Percentiles rank a stretch among this genome's conserved stretches.
Evolutionary conservation across 2,797 vertebrate genomes (phyloP).

Genomic region (Tinamus major): DNA sequence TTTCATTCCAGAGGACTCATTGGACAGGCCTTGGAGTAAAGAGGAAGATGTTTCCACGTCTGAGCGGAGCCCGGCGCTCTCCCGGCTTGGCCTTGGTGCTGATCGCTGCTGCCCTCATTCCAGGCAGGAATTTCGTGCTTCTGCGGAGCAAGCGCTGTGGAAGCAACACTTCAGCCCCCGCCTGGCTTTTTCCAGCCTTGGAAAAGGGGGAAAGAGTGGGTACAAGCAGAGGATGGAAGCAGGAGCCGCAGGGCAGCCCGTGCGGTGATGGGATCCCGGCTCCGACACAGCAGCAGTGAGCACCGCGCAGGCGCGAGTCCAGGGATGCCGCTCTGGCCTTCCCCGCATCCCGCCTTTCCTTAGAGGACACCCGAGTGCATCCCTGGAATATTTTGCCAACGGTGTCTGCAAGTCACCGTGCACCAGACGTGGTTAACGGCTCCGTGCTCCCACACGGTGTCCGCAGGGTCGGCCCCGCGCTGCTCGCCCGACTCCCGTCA

Average conservation of each 20-base stretch:
- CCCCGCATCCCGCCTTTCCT: neutral
- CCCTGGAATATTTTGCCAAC: no score
- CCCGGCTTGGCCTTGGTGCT: neutral
- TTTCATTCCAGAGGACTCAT: neutral
- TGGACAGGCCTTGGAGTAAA: neutral
- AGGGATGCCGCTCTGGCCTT: neutral
- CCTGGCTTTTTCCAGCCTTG: neutral
- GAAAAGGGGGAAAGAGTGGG: neutral
- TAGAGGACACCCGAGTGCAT: neutral
- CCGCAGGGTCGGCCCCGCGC: accelerated
- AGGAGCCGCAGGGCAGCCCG: neutral
- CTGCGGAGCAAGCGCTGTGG: constrained; percentile 7
- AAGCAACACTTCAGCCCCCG: neutral
- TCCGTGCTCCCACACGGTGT: accelerated
- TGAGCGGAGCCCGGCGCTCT: neutral
- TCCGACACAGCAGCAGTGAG: neutral
- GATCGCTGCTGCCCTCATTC: neutral
- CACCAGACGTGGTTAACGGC: neutral
- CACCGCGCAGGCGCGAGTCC: no score
- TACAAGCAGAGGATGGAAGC: neutral
- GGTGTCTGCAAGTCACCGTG: neutral
- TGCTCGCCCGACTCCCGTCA: neutral
- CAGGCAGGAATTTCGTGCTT: constrained; percentile 9
- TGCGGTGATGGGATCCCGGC: neutral
- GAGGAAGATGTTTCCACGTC: neutral